These are phyloP conservation scores for Malurus cyaneus DNA, from an alignment of 2,113 vertebrate genomes.

Conservation along the genomic window DNA sequence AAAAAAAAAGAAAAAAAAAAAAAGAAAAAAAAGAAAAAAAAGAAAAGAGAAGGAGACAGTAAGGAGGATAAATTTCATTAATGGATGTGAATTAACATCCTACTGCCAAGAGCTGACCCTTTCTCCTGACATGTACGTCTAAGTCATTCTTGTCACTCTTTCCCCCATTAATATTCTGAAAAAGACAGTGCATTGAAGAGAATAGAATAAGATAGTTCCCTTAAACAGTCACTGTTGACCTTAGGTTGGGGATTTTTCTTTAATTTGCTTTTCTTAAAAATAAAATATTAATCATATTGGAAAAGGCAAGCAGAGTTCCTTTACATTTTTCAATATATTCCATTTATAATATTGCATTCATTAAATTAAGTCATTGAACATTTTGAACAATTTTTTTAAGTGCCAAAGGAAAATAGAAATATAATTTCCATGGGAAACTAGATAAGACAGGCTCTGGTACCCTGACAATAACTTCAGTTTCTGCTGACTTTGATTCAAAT, in stretches of 20 bases:
- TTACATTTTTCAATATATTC: slow-evolving; percentile 81
- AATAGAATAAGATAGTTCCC: slow-evolving; percentile 86
- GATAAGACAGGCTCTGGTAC: slow-evolving; percentile 62
- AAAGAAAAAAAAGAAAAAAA: slow-evolving; percentile 52
- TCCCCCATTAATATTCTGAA: slow-evolving; percentile 87
- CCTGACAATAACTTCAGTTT: slow-evolving; percentile 67
- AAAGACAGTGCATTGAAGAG: slow-evolving; percentile 80
- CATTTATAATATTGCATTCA: slow-evolving; percentile 79
- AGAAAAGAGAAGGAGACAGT: slow-evolving; percentile 76
- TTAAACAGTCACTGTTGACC: slow-evolving; percentile 92
- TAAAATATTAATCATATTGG: slow-evolving; percentile 94
- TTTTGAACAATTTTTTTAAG: slow-evolving; percentile 71
- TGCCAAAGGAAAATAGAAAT: slow-evolving; percentile 78
- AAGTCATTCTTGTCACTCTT: slow-evolving; percentile 89
- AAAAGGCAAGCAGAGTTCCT: slow-evolving; percentile 81
- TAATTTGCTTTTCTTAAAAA: slow-evolving; percentile 93
- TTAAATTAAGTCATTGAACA: slow-evolving; percentile 78
- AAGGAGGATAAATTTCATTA: slow-evolving; percentile 91
- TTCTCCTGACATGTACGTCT: slow-evolving; percentile 88
- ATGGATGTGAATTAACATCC: slow-evolving; percentile 91
- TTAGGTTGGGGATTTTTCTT: slow-evolving; percentile 85
- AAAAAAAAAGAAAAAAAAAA: slow-evolving; percentile 52
- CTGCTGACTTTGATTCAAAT: slow-evolving; percentile 51
- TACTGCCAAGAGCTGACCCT: slow-evolving; percentile 88
- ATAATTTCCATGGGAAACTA: slow-evolving; percentile 71